Evolutionary conservation across 2,797 vertebrate genomes (phyloP).

Genomic region (Hylomyscus alleni): DNA sequence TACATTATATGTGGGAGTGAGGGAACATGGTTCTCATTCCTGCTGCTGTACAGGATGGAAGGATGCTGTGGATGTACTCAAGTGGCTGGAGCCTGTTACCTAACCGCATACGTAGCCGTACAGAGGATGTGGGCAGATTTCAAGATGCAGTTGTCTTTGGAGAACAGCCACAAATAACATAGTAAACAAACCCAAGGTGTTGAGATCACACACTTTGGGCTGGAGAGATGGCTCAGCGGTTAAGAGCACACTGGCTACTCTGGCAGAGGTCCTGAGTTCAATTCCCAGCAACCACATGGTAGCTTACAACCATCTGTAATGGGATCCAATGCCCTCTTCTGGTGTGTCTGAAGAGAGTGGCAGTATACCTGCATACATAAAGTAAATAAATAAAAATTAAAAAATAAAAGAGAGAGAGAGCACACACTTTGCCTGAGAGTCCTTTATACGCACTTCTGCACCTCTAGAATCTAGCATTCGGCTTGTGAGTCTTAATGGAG

Average conservation of each 20-base stretch:
- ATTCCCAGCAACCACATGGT: no score
- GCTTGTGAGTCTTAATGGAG: background rate
- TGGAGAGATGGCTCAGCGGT: no score
- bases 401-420: background rate
- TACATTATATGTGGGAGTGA: background rate
- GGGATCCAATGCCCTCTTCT: no score
- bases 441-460: background rate
- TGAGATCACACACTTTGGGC: slow-evolving; percentile 17
- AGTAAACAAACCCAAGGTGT: slow-evolving; percentile 45
- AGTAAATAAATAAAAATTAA: no score
- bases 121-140: slow-evolving; percentile 36
- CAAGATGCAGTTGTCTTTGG: slow-evolving; percentile 18
- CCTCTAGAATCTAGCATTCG: background rate
- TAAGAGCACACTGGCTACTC: no score
- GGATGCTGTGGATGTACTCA: background rate
- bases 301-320: no score
- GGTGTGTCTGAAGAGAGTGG: no score
- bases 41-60: slow-evolving; percentile 21
- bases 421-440: background rate
- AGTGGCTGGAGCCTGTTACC: slow-evolving; percentile 35
- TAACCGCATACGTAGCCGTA: background rate
- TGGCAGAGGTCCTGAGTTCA: no score
- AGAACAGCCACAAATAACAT: slow-evolving; percentile 58
- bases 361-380: no score
- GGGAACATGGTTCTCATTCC: background rate